Conservation (phyloP, 2,888 invertebrate species). For the Coelogynopora nodosa region DNA sequence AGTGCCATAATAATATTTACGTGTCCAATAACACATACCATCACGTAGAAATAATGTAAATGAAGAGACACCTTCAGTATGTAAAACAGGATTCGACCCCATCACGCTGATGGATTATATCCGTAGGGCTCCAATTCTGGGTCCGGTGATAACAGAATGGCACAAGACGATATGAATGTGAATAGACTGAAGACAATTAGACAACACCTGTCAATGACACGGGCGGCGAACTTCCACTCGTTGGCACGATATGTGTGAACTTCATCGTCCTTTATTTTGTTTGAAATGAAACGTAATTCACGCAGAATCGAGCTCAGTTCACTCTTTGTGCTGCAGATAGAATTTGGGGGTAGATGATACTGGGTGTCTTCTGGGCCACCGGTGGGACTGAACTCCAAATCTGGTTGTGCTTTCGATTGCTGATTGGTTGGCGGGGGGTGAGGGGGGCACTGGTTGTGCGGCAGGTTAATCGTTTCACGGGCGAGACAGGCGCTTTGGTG, state of each 20-base stretch:
- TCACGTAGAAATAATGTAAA: too few relatives aligned
- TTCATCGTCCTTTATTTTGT: constrained; percentile 89
- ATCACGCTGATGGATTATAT: neutral
- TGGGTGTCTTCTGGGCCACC: neutral
- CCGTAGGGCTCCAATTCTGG: neutral
- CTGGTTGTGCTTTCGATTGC: constrained; percentile 36
- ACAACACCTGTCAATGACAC: constrained; percentile 96
- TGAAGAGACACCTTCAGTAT: too few relatives aligned
- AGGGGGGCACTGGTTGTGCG: constrained; percentile 49
- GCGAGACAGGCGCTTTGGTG: constrained; percentile 68
- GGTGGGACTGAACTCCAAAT: too few relatives aligned
- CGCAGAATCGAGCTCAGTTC: constrained; percentile 89
- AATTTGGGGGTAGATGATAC: neutral
- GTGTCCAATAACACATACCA: too few relatives aligned
- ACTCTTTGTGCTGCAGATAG: constrained; percentile 58
- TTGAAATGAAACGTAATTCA: constrained; percentile 86
- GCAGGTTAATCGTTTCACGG: constrained; percentile 48
- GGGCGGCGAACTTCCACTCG: constrained; percentile 96
- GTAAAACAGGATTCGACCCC: too few relatives aligned
- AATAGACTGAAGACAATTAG: constrained; percentile 77
- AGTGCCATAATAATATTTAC: too few relatives aligned
- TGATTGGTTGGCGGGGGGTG: constrained; percentile 23
- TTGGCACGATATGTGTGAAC: constrained; percentile 86
- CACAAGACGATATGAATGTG: constrained; percentile 72
- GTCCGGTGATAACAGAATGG: constrained; percentile 55